Conservation (phyloP, 2,113 vertebrate genomes). For the Tragelaphus imberbis region DNA sequence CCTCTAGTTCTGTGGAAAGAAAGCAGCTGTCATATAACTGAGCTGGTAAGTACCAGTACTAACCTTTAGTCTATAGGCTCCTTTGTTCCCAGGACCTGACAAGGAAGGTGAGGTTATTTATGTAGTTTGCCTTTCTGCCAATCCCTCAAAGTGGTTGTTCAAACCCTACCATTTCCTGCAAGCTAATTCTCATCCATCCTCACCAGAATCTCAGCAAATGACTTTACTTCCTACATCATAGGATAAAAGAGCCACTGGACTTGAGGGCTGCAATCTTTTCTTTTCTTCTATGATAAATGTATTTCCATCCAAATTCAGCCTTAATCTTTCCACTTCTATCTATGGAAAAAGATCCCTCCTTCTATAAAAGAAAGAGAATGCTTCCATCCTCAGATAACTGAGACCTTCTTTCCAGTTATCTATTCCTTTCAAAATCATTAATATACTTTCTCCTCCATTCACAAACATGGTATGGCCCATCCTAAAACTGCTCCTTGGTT, state of each 20-base stretch:
- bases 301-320: neutral
- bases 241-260: neutral
- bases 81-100: neutral
- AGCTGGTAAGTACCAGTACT: neutral
- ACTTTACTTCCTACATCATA: neutral
- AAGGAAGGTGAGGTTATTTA: neutral
- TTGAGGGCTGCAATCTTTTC: neutral
- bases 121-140: neutral
- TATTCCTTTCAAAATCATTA: neutral
- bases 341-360: neutral
- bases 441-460: neutral
- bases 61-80: neutral
- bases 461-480: neutral
- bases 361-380: neutral
- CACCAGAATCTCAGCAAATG: neutral
- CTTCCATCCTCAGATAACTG: neutral
- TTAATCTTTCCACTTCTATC: neutral
- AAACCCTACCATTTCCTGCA: neutral
- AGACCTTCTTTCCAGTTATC: neutral
- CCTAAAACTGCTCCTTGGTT: neutral
- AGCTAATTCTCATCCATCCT: neutral
- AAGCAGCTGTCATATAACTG: neutral
- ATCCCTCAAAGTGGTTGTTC: neutral
- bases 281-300: neutral
- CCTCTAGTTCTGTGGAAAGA: neutral